Conservation (phyloP, 2,888 invertebrate genomes). For the Hanleya hanleyi region DNA sequence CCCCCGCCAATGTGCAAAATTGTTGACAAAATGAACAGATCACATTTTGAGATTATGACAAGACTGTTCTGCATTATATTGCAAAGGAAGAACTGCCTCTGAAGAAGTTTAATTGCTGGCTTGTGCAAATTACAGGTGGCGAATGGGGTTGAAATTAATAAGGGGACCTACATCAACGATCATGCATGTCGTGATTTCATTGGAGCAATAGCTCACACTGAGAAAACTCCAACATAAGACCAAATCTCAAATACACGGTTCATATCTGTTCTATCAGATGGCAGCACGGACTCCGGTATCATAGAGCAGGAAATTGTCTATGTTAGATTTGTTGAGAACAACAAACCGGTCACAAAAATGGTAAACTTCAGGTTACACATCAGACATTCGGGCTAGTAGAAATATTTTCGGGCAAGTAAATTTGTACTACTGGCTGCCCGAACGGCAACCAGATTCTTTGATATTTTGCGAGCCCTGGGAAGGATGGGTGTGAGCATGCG, state of each 20-base stretch:
- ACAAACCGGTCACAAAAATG: slow-evolving; percentile 1
- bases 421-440: too few species aligned
- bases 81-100: background rate
- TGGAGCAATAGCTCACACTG: background rate
- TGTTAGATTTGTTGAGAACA: background rate
- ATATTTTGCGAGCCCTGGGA: too few species aligned
- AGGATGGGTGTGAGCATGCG: too few species aligned
- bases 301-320: slow-evolving; percentile 6
- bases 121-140: background rate
- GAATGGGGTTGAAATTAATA: too few species aligned
- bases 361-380: background rate
- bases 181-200: slow-evolving; percentile 1
- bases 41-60: background rate
- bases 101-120: background rate
- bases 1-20: background rate
- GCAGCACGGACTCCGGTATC: background rate
- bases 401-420: too few species aligned
- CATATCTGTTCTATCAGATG: background rate
- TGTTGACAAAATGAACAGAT: background rate
- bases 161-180: background rate
- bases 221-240: background rate
- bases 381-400: too few species aligned
- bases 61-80: background rate
- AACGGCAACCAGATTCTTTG: too few species aligned
- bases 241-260: background rate